A percentile compares a stretch with the other conserved stretches of the same genome.
Conservation (phyloP, 2,113 vertebrate genomes). For the Canis aureus region DNA sequence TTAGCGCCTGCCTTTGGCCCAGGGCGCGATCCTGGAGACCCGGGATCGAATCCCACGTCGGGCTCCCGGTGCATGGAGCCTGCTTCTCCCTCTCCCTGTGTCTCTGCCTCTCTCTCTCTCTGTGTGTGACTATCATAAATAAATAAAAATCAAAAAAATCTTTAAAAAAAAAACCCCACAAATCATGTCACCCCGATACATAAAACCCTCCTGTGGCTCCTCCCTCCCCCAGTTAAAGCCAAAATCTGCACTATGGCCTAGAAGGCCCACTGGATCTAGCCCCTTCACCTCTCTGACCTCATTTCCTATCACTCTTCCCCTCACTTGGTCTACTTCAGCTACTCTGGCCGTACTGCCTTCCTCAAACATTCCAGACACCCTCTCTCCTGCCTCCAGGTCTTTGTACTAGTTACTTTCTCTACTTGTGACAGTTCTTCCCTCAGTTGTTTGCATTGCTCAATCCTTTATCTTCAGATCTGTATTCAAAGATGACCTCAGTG, state of each 20-base stretch:
- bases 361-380: not conserved
- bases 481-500: not conserved
- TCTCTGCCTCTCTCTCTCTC: too few relatives aligned
- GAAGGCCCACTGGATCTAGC: not conserved
- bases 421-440: not conserved
- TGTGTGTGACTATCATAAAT: too few relatives aligned
- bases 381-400: not conserved
- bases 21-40: too few relatives aligned
- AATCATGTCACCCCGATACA: not conserved
- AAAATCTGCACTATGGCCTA: not conserved
- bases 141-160: too few relatives aligned
- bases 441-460: not conserved
- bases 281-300: not conserved
- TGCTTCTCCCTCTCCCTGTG: too few relatives aligned
- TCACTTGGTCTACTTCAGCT: not conserved
- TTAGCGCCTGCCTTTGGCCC: too few relatives aligned
- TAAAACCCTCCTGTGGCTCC: not conserved
- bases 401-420: not conserved
- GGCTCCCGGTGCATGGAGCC: too few relatives aligned
- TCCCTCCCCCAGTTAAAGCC: not conserved
- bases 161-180: not conserved
- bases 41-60: too few relatives aligned
- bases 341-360: not conserved
- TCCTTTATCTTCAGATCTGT: not conserved
- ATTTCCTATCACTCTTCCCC: not conserved